Conservation (phyloP, 2,888 invertebrate genomes). For the Chouioia cunea region DNA sequence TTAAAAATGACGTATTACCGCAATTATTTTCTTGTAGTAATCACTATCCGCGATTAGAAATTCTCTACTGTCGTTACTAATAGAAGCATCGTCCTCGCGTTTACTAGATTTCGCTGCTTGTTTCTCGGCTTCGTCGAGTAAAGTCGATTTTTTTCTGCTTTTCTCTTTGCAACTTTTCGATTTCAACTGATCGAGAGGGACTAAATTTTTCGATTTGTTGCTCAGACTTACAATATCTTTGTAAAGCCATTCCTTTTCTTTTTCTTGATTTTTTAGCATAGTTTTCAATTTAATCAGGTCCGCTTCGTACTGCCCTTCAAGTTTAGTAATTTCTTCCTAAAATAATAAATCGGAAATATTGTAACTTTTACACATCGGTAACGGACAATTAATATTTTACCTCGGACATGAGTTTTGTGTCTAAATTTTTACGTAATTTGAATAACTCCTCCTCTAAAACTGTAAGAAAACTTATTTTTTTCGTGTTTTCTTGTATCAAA, state of each 20-base stretch:
- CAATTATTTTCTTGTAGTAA: conserved; percentile 34
- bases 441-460: conserved; percentile 72
- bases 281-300: conserved; percentile 66
- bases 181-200: conserved; percentile 3
- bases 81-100: conserved; percentile 2
- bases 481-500: conserved; percentile 71
- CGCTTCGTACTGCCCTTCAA: conserved; percentile 60
- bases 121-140: conserved; percentile 13
- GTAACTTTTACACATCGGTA: background rate
- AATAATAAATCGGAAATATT: conserved; percentile 12
- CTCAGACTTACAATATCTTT: conserved; percentile 31
- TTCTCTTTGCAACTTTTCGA: background rate
- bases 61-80: background rate
- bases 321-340: conserved; percentile 57
- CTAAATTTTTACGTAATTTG: conserved; percentile 68
- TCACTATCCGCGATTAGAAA: conserved; percentile 9
- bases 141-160: background rate
- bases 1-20: conserved; percentile 12
- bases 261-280: conserved; percentile 60
- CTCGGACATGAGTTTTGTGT: conserved; percentile 53
- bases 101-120: background rate
- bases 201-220: conserved; percentile 21
- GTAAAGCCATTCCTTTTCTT: conserved; percentile 36
- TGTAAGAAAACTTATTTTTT: conserved; percentile 71
- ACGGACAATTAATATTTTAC: conserved; percentile 48